A percentile compares a stretch with the other conserved stretches of the same genome.
Conservation (phyloP, 2,113 vertebrate species). For the Cacatua alba region DNA sequence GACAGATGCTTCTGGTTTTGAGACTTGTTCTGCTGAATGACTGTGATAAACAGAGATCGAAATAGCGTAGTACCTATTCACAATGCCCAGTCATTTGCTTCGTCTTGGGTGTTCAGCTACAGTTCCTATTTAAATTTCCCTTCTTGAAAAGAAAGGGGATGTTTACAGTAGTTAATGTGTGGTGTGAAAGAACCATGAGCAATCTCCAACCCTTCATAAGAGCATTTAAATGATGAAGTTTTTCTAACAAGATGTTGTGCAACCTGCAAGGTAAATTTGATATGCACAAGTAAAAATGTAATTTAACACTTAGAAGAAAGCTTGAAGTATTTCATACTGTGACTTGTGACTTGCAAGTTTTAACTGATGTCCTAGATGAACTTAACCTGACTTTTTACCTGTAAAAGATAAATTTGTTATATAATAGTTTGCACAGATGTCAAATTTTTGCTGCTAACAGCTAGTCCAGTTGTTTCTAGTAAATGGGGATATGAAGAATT, state of each 20-base stretch:
- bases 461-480: conserved; percentile 42
- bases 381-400: neutral
- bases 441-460: conserved; percentile 62
- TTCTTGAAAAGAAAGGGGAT: neutral
- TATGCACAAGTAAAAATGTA: conserved; percentile 7
- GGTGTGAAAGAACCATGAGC: neutral
- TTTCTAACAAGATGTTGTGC: neutral
- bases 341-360: neutral
- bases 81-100: neutral
- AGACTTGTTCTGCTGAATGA: neutral
- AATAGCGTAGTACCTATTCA: neutral
- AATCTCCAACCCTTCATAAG: neutral
- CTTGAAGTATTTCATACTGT: conserved; percentile 17
- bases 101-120: neutral
- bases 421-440: conserved; percentile 53
- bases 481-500: conserved; percentile 65
- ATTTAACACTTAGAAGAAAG: neutral
- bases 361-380: neutral
- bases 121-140: neutral
- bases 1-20: neutral
- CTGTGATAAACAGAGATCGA: neutral
- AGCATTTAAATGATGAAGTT: neutral
- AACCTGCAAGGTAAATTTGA: neutral
- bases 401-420: neutral
- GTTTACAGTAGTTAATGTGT: neutral